Percentiles rank a stretch among this genome's conserved stretches.
Conservation (phyloP, 2,888 invertebrate genomes). For the Ectemnius cavifrons region DNA sequence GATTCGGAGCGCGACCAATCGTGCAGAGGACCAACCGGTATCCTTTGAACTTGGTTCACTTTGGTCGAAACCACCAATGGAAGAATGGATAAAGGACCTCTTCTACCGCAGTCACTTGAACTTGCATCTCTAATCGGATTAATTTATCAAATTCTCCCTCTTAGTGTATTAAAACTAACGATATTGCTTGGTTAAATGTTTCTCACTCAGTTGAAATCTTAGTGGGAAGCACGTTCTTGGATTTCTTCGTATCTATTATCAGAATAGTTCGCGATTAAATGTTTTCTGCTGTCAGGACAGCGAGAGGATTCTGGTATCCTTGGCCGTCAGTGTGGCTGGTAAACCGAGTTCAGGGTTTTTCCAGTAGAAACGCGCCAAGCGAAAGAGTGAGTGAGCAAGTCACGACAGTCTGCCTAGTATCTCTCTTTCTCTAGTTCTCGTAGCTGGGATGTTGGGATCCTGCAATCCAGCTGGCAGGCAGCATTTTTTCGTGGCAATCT, state of each 20-base stretch:
- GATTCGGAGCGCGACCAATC: conserved; percentile 63
- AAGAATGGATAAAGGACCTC: conserved; percentile 10
- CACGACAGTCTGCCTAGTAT: neutral
- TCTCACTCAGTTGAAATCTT: conserved; percentile 64
- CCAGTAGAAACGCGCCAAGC: neutral
- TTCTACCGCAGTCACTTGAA: conserved; percentile 12
- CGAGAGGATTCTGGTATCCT: neutral
- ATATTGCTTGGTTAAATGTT: no score
- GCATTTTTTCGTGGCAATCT: conserved; percentile 3
- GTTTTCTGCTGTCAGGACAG: conserved; percentile 29
- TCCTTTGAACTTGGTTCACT: conserved; percentile 63
- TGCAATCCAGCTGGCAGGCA: conserved; percentile 1
- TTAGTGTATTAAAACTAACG: no score
- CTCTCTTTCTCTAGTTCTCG: neutral
- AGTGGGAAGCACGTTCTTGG: conserved; percentile 60
- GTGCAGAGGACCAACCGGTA: conserved; percentile 49
- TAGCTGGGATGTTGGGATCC: no score
- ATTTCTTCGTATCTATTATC: conserved; percentile 64
- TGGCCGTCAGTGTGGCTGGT: neutral
- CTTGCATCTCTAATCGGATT: no score
- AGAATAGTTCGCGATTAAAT: conserved; percentile 48
- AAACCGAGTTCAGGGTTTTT: neutral
- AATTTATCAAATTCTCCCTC: no score
- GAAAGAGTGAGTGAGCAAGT: neutral
- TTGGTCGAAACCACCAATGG: conserved; percentile 48